These are phyloP conservation scores for Camelus dromedarius DNA, from an alignment of 2,113 vertebrate species.

Conservation along the genomic window DNA sequence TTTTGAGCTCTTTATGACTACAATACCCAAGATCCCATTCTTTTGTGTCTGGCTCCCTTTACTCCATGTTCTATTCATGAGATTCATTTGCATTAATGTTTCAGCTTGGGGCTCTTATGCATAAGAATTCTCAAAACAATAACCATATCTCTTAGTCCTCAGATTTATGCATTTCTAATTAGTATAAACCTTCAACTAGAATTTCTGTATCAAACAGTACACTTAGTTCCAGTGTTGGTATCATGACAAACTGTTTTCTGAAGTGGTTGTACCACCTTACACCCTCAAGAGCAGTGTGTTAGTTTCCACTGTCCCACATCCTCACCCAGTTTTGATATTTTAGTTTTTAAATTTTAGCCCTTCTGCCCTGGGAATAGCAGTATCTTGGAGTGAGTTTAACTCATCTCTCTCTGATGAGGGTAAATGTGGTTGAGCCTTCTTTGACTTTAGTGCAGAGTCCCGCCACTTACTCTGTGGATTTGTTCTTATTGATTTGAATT, in stretches of 20 bases:
- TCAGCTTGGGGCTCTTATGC: neutral
- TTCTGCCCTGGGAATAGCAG: neutral
- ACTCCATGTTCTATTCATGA: neutral
- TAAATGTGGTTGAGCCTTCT: neutral
- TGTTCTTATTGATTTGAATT: neutral
- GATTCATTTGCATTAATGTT: constrained; percentile 25
- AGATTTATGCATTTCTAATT: neutral
- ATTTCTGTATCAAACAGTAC: neutral
- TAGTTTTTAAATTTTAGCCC: neutral
- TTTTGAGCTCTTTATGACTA: neutral
- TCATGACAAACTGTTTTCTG: neutral
- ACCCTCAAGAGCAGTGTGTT: neutral
- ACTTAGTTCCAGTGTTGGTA: neutral
- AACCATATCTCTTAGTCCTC: neutral
- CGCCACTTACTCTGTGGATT: neutral
- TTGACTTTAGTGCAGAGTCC: neutral
- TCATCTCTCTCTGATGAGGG: neutral
- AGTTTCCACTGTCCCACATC: neutral
- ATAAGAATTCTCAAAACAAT: too few species aligned
- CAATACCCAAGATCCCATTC: neutral
- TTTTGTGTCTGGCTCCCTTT: neutral
- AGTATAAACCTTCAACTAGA: neutral
- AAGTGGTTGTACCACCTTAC: neutral
- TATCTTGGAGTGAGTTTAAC: neutral
- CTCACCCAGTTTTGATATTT: neutral